These are phyloP conservation scores for Ephialtes manifestator DNA, from an alignment of 2,888 invertebrate species.

Conservation along the genomic window DNA sequence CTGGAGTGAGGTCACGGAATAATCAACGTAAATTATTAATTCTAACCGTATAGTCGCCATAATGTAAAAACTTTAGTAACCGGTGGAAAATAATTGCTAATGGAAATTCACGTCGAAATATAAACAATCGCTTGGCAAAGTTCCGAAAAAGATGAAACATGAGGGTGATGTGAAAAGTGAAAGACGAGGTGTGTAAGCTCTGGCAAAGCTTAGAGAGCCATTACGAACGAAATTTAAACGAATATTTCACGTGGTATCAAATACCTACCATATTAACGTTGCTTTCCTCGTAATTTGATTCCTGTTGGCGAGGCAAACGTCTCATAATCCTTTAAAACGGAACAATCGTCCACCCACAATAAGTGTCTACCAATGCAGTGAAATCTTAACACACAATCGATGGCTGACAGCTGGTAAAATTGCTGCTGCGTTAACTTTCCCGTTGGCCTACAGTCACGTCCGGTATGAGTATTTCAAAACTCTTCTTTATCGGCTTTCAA, in stretches of 20 bases:
- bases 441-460: conserved; percentile 70
- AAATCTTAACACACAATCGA: conserved; percentile 77
- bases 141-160: neutral
- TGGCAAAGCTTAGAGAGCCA: conserved; percentile 8
- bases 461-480: conserved; percentile 34
- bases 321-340: conserved; percentile 56
- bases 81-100: neutral
- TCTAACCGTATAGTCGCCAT: neutral
- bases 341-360: conserved; percentile 31
- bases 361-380: conserved; percentile 70
- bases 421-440: conserved; percentile 72
- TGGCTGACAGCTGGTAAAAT: conserved; percentile 82
- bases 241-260: neutral
- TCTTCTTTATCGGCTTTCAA: conserved; percentile 50
- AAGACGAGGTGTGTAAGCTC: conserved; percentile 37
- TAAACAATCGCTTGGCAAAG: conserved; percentile 4
- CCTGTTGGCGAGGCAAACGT: conserved; percentile 65
- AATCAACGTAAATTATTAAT: neutral
- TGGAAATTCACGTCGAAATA: neutral
- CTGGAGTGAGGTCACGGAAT: conserved; percentile 6
- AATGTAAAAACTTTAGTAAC: neutral
- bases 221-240: conserved; percentile 10
- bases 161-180: neutral
- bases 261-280: conserved; percentile 65
- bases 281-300: conserved; percentile 60